Evolutionary conservation across 2,113 vertebrate genomes (phyloP), one percentile per base, ranked within the genome.

Genomic region (Herpetotheres cachinnans): DNA sequence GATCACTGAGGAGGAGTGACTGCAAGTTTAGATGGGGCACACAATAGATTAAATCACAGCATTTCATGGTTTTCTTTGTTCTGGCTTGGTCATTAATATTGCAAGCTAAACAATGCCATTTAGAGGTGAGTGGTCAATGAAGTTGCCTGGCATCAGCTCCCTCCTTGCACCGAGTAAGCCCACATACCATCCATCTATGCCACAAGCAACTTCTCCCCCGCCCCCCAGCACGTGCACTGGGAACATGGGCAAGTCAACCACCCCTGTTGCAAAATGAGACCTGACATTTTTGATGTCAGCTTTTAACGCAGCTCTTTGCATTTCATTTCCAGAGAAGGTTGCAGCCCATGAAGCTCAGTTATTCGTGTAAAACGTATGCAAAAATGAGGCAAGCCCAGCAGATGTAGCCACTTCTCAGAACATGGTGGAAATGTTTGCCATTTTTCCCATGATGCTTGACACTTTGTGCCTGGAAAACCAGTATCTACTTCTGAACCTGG

Each of bases 291-390:
- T 81, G 90, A 86, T 86, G 90, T 96, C 86, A 95, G 89, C 83
- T 82, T 94, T 89, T 91, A 85, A 80, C 73, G 82, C 34, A 89
- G 40, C 26, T 73, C 73, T 94, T 94, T 95, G 89, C 96, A 92
- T 92, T 95, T 96, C 66, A 94, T 96, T 97, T 97, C 91, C 95
- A 94, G 83, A 88, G 84, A 92, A 97, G 54, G 38, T 58, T 87
- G 93, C 70, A 89, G 86, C 32, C 81, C 91, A 46, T 59, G 42
- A 79, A 84, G 36, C 52, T 2, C 24, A 79, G 70, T 76, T 92
- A 58, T 87, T 96, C 19, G 6, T 91, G 62, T 58, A 97, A 96
- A 95, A 97, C 82, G 84, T 52, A 85, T 89, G 83, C 96, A 97
- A 94, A 94, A 95, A 79, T 74, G 36, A 95, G 26, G 65, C 54